Conservation (phyloP, 1,140 invertebrate genomes). For the Drosophila sp. region DNA sequence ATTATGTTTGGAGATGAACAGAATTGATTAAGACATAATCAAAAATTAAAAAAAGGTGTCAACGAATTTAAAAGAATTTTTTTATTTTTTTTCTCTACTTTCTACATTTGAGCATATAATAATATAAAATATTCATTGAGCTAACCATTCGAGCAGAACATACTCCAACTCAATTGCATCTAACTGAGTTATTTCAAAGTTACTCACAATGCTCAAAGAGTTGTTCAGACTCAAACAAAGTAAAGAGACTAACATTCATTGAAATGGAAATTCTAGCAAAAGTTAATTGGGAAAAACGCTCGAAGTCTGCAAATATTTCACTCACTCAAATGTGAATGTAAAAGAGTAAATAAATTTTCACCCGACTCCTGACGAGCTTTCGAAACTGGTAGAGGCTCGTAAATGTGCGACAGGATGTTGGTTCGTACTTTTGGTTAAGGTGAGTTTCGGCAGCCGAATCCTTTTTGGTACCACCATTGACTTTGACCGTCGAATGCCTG, state of each 20-base stretch:
- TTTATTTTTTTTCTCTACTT: too few species aligned
- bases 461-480: slow-evolving; percentile 30
- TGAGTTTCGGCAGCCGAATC: slow-evolving; percentile 40
- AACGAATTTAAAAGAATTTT: too few species aligned
- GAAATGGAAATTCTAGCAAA: background rate
- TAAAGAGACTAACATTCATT: background rate
- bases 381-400: background rate
- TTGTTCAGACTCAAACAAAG: background rate
- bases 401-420: background rate
- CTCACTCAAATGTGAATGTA: background rate
- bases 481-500: slow-evolving; percentile 45
- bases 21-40: too few species aligned
- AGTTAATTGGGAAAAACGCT: background rate
- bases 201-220: background rate
- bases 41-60: too few species aligned
- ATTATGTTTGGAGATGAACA: too few species aligned
- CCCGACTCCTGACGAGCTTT: background rate
- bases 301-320: background rate
- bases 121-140: too few species aligned
- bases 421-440: slow-evolving; percentile 27
- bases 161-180: background rate
- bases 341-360: background rate
- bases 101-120: too few species aligned
- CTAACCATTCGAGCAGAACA: background rate
- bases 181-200: background rate